phyloP scores from a whole-genome alignment of 2,113 vertebrate genomes.

The Oxygymnocypris stewartii region DNA sequence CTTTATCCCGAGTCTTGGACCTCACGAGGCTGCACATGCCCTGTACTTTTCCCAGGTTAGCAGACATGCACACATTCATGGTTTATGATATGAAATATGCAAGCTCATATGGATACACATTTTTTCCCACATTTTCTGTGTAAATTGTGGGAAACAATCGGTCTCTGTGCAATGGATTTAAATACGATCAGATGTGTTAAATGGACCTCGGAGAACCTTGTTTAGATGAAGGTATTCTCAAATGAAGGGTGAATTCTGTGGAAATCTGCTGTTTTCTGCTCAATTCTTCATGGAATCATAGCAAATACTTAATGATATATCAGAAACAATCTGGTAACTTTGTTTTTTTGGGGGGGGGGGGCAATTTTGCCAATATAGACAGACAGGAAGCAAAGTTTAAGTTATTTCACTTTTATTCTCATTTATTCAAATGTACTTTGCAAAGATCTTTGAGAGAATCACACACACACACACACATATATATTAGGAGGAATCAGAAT shows the following conservation, averaged over 20 bases:
- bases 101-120: not conserved
- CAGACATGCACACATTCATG: not conserved
- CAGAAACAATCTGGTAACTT: not conserved
- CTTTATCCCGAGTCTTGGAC: conserved; percentile 98
- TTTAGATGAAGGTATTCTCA: not conserved
- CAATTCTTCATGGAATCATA: not conserved
- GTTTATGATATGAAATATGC: not conserved
- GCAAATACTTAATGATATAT: not conserved
- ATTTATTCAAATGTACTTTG: not conserved
- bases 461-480: too few relatives aligned
- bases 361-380: too few relatives aligned
- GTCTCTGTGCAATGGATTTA: not conserved
- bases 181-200: not conserved
- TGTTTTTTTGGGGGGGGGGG: too few relatives aligned
- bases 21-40: conserved; percentile 93
- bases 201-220: not conserved
- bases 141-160: not conserved
- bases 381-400: not conserved
- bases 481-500: too few relatives aligned
- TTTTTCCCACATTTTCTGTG: too few relatives aligned
- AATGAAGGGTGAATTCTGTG: not conserved
- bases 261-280: not conserved
- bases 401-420: not conserved
- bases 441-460: too few relatives aligned
- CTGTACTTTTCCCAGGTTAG: conserved; percentile 94